These are phyloP conservation scores for Amazona guildingii DNA, from an alignment of 2,113 vertebrate species.

Conservation along the genomic window DNA sequence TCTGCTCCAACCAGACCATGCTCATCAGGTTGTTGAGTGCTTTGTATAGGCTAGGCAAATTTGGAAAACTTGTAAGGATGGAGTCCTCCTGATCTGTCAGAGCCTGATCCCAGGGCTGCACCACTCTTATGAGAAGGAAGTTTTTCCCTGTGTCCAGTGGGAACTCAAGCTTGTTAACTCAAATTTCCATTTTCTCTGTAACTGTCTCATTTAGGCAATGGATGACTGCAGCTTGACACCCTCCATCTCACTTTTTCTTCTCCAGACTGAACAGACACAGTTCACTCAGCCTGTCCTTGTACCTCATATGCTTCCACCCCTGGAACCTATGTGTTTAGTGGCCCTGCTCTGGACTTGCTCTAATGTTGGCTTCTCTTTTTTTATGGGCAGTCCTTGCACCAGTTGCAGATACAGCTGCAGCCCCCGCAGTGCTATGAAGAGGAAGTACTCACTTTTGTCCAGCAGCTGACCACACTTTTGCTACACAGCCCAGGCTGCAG, in stretches of 20 bases:
- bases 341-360: background rate
- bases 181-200: background rate
- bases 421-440: rapidly evolving
- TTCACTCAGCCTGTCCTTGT: background rate
- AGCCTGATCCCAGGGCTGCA: background rate
- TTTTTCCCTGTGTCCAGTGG: background rate
- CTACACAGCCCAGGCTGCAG: background rate
- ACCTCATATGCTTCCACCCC: background rate
- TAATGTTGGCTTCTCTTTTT: background rate
- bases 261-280: background rate
- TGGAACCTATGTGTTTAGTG: background rate
- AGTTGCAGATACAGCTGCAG: background rate
- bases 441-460: background rate
- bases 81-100: background rate
- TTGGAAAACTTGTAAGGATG: background rate
- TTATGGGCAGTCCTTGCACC: background rate
- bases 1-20: background rate
- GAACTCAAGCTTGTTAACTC: background rate
- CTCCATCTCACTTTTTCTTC: background rate
- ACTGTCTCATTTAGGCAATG: background rate
- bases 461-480: background rate
- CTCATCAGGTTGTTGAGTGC: too few species aligned
- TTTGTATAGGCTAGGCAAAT: background rate
- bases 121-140: background rate
- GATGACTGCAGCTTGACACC: background rate